phyloP scores from a whole-genome alignment of 2,888 invertebrate genomes.

The Aspidiotus destructor region DNA sequence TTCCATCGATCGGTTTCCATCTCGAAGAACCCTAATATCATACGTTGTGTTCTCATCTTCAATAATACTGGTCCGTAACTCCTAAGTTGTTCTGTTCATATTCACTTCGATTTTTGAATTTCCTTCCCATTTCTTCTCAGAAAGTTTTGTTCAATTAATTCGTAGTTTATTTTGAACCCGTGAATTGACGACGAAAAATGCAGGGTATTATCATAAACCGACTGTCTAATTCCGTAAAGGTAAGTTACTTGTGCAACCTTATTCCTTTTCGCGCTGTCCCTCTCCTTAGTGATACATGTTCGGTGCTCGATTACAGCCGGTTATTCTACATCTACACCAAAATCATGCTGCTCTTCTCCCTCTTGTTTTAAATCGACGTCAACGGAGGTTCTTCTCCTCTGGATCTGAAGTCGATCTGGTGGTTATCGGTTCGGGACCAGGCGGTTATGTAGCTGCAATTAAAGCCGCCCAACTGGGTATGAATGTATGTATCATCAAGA shows the following conservation, averaged over 20 bases:
- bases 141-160: no score
- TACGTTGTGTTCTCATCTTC: no score
- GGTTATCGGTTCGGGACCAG: constrained; percentile 96
- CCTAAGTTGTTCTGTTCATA: no score
- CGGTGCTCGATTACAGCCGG: constrained; percentile 15
- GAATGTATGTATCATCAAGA: constrained; percentile 56
- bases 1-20: no score
- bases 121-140: no score
- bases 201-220: constrained; percentile 25
- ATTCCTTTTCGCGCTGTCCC: neutral
- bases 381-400: constrained; percentile 50
- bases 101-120: no score
- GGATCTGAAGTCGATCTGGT: constrained; percentile 82
- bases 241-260: constrained; percentile 3
- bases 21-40: no score
- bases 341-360: constrained; percentile 12
- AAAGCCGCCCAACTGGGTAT: constrained; percentile 97
- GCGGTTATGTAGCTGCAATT: constrained; percentile 98
- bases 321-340: constrained; percentile 16
- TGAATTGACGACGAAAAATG: constrained; percentile 1
- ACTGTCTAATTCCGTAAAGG: constrained; percentile 16
- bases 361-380: constrained; percentile 13
- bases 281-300: neutral
- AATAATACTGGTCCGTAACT: no score
- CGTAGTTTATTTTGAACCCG: no score